Percentiles rank a stretch among this genome's conserved stretches.
Conservation (phyloP, 1,140 invertebrate species). For the Grapholita molesta region DNA sequence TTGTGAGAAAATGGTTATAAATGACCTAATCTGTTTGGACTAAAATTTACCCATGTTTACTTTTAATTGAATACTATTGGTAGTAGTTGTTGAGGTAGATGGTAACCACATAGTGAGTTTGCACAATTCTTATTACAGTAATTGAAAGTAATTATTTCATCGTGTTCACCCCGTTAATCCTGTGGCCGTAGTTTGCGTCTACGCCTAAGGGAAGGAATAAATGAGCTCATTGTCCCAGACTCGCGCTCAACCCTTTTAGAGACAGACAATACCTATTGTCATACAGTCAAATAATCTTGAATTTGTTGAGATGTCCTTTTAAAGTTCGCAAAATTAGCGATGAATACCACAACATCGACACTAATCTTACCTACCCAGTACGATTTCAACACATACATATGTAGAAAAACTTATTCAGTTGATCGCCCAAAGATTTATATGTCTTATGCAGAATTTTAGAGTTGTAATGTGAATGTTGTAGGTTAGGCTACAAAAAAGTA, state of each 20-base stretch:
- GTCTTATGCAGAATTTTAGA: no score
- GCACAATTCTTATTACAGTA: not conserved
- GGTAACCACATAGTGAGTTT: not conserved
- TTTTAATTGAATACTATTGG: not conserved
- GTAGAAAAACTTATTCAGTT: no score
- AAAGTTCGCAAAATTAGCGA: conserved; percentile 39
- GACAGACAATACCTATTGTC: conserved; percentile 63
- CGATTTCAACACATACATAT: no score
- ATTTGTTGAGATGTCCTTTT: conserved; percentile 52
- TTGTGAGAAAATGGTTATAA: no score
- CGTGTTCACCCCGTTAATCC: conserved; percentile 53
- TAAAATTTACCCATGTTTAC: no score
- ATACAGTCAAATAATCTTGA: conserved; percentile 55
- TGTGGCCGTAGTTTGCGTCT: conserved; percentile 45
- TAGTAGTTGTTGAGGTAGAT: not conserved
- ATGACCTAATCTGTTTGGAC: no score
- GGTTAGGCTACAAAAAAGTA: not conserved
- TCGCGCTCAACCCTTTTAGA: conserved; percentile 51
- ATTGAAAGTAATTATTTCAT: conserved; percentile 43
- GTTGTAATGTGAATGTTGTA: no score
- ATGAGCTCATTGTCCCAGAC: conserved; percentile 53
- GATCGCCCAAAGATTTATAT: no score
- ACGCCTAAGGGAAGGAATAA: conserved; percentile 57
- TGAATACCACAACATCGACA: conserved; percentile 24
- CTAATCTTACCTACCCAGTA: no score